These are phyloP conservation scores for Salminus brasiliensis DNA, from an alignment of 2,113 vertebrate species.

Conservation along the genomic window DNA sequence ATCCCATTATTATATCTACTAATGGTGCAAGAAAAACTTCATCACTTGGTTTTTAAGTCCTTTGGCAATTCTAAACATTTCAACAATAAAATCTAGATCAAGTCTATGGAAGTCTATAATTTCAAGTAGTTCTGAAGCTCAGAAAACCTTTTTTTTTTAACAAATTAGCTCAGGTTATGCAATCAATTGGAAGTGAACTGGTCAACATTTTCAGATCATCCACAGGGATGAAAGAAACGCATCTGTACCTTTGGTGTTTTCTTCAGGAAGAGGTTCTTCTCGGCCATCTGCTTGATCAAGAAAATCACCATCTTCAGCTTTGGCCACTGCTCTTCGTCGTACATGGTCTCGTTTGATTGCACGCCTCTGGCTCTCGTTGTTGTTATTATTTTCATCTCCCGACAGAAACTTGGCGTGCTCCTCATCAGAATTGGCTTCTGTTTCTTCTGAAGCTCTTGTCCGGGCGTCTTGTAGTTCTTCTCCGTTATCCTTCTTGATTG, in stretches of 20 bases:
- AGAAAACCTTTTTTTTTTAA: too few relatives aligned
- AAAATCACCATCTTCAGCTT: slow-evolving; percentile 34
- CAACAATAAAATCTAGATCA: not conserved
- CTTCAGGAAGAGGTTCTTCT: slow-evolving; percentile 30
- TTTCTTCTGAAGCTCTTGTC: not conserved
- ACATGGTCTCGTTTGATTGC: slow-evolving; percentile 41
- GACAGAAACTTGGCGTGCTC: not conserved
- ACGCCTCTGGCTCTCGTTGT: slow-evolving; percentile 63
- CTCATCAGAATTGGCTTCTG: not conserved
- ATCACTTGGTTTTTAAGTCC: too few relatives aligned
- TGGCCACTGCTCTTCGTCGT: slow-evolving; percentile 20
- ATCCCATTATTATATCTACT: not conserved
- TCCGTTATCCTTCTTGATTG: slow-evolving; percentile 35
- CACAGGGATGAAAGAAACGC: slow-evolving; percentile 30
- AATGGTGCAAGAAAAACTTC: slow-evolving; percentile 12
- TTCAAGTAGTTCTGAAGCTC: too few relatives aligned
- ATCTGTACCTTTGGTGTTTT: slow-evolving; percentile 68
- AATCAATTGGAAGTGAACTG: not conserved
- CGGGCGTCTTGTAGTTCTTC: not conserved
- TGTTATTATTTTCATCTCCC: slow-evolving; percentile 70
- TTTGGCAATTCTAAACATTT: not conserved
- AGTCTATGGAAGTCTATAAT: too few relatives aligned
- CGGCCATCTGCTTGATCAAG: slow-evolving; percentile 23
- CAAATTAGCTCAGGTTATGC: too few relatives aligned
- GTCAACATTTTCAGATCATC: not conserved